phyloP scores from a whole-genome alignment of 2,888 invertebrate species.

The Isotomurus palustris region DNA sequence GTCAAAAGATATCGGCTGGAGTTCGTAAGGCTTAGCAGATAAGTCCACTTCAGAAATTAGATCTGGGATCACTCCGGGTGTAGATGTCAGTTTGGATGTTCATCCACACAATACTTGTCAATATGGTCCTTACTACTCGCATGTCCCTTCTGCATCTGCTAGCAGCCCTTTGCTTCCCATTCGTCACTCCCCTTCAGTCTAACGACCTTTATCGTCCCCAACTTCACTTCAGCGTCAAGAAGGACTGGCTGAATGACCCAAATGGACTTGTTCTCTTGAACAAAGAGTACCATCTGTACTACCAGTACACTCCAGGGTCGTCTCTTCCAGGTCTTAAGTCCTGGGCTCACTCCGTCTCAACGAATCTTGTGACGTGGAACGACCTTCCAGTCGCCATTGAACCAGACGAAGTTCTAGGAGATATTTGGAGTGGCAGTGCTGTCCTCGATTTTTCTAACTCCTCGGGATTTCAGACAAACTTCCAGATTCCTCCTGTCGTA shows the following conservation, averaged over 20 bases:
- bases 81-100: too few species aligned
- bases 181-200: too few species aligned
- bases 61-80: too few species aligned
- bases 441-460: slow-evolving; percentile 34
- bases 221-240: slow-evolving; percentile 31
- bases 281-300: slow-evolving; percentile 53
- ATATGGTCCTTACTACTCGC: too few species aligned
- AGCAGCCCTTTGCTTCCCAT: too few species aligned
- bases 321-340: slow-evolving; percentile 6
- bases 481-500: slow-evolving; percentile 30
- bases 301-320: slow-evolving; percentile 17
- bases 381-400: slow-evolving; percentile 54
- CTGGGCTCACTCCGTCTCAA: slow-evolving; percentile 51
- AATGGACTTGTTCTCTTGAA: slow-evolving; percentile 54
- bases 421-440: slow-evolving; percentile 40
- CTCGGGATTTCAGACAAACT: slow-evolving; percentile 28
- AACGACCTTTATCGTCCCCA: slow-evolving; percentile 30
- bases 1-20: too few species aligned
- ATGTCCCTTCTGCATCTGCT: too few species aligned
- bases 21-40: too few species aligned
- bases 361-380: slow-evolving; percentile 54
- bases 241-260: slow-evolving; percentile 57
- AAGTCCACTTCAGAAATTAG: too few species aligned
- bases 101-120: too few species aligned
- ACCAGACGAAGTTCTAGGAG: slow-evolving; percentile 52